Evolutionary conservation across 2,113 vertebrate species (phyloP).

Genomic region (Microtus oregoni): DNA sequence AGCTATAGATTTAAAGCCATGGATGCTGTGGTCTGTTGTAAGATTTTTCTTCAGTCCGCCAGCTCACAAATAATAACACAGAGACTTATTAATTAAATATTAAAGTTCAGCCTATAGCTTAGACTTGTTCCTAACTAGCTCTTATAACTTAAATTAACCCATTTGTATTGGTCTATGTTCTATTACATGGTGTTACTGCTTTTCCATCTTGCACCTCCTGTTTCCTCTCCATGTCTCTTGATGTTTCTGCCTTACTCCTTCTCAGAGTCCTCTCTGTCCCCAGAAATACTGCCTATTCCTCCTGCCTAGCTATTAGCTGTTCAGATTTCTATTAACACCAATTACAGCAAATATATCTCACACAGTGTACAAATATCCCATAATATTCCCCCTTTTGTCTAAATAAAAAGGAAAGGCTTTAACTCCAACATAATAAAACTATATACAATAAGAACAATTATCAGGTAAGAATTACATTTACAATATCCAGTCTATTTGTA

Average conservation of each 20-base stretch:
- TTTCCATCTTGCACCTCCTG: not conserved
- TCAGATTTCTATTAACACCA: too few relatives aligned
- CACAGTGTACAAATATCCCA: too few relatives aligned
- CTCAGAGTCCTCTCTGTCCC: too few relatives aligned
- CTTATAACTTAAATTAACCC: not conserved
- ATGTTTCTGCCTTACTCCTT: not conserved
- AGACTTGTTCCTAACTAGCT: not conserved
- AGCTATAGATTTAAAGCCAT: constrained; percentile 21
- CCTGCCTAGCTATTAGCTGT: too few relatives aligned
- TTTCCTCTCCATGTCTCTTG: not conserved
- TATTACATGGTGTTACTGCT: not conserved
- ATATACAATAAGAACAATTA: too few relatives aligned
- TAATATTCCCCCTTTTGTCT: too few relatives aligned
- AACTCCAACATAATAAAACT: too few relatives aligned
- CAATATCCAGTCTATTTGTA: too few relatives aligned
- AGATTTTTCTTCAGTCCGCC: not conserved
- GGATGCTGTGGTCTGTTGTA: not conserved
- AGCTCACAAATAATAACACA: not conserved
- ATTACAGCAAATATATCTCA: too few relatives aligned
- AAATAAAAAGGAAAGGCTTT: too few relatives aligned
- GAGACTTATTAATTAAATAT: not conserved
- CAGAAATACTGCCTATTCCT: too few relatives aligned
- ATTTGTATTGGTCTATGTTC: not conserved
- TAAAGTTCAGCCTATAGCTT: not conserved
- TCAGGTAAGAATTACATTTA: too few relatives aligned